Evolutionary conservation across 1,140 invertebrate genomes (phyloP), one percentile per base, ranked within the genome.

Genomic region (Cydia pomonella): DNA sequence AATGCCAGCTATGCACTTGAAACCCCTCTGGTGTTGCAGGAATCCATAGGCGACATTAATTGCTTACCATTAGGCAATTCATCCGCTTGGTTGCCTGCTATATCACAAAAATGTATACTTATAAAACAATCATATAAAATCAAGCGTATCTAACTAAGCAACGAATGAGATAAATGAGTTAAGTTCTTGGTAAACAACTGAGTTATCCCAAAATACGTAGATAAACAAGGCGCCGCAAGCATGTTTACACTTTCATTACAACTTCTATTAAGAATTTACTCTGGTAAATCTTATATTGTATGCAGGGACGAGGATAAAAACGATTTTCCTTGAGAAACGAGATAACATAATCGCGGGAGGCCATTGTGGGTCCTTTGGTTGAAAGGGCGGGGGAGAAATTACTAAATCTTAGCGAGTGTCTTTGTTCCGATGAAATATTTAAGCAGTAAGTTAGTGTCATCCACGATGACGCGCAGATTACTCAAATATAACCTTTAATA

Each of bases 301-400:
- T 69, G 33, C 64, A 69, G 29, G 64, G 29, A 3, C 33, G 33
- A 21, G 64, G 64, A 69, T 69, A 69, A 69, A 69, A 69, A 69
- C 64, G 38, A 69, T 69, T 69, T 69, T 69, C 64, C 64, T 69
- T 29, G 29, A 69, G 64, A 38, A 33, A 69, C n/a, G 64, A 38
- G 64, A 69, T 69, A 69, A 69, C 64, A 33, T 69, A 69, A 69
- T 69, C 64, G 64, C 29, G 64, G 16, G 64, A 69, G 64, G 64
- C 64, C 27, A 38, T 69, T 69, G 64, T 69, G 7, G 3, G 27
- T 33, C 27, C 27, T 69, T 33, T 38, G 4, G 64, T 10, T 29
- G 12, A 59, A 29, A n/a, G 7, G 16, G 27, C 63, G 23, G 64
- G 38, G 27, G 29, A 29, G 64, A 69, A 69, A 69, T 69, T 29